A percentile compares a stretch with the other conserved stretches of the same genome.
Evolutionary conservation across 2,888 invertebrate genomes (phyloP).

Genomic region (Pristionchus mayeri): DNA sequence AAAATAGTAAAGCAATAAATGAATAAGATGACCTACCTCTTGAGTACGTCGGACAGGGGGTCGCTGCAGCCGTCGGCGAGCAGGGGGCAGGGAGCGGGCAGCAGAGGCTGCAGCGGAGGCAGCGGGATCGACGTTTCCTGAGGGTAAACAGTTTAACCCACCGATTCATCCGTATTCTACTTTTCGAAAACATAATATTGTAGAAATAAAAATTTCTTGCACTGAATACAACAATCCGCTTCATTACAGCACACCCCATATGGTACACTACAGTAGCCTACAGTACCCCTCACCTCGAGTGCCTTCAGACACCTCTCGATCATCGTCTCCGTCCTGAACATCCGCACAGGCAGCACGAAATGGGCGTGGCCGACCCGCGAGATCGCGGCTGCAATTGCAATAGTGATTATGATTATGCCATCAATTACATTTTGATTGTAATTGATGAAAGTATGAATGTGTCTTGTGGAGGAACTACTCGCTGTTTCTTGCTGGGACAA

Average conservation of each 20-base stretch:
- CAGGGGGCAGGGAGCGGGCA: not conserved
- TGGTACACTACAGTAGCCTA: no score
- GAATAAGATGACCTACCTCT: no score
- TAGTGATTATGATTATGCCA: not conserved
- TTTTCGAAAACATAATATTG: no score
- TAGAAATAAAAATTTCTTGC: no score
- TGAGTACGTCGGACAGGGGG: not conserved
- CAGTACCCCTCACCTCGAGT: not conserved
- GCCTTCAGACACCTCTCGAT: not conserved
- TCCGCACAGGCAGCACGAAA: not conserved
- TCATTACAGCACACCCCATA: no score
- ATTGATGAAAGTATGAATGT: no score
- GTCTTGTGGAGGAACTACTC: no score
- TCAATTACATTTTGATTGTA: no score
- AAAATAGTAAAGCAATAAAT: no score
- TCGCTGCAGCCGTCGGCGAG: not conserved
- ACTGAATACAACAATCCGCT: no score
- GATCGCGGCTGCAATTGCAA: not conserved
- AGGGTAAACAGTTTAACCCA: not conserved
- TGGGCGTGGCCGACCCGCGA: not conserved
- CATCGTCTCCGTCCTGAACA: not conserved
- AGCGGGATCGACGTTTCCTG: conserved; percentile 9
- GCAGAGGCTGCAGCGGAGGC: not conserved
- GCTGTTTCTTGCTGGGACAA: no score
- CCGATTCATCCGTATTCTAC: no score